A percentile compares a stretch with the other conserved stretches of the same genome.
Evolutionary conservation across 2,888 invertebrate genomes (phyloP).

Genomic region (Apotomis turbidana): DNA sequence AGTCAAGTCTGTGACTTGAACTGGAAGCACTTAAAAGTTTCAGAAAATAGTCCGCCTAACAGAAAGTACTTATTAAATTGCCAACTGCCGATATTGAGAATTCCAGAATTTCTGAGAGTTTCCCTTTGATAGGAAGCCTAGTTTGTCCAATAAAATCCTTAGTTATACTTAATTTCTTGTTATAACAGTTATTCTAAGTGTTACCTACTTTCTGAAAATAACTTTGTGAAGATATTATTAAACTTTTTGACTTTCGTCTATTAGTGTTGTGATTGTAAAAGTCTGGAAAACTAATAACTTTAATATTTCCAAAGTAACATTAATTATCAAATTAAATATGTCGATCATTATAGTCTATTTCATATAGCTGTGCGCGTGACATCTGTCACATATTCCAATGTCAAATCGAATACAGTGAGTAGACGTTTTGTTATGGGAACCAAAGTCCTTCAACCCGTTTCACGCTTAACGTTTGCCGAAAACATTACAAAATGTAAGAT

Average conservation of each 20-base stretch:
- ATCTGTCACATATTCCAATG: too few relatives aligned
- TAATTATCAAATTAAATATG: too few relatives aligned
- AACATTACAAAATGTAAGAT: constrained; percentile 32
- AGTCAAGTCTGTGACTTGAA: neutral
- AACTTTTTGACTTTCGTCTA: too few relatives aligned
- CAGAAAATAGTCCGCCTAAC: neutral
- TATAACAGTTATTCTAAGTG: neutral
- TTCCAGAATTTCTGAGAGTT: neutral
- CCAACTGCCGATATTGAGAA: neutral
- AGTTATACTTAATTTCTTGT: neutral
- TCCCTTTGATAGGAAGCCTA: neutral
- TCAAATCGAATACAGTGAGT: too few relatives aligned
- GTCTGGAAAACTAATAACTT: too few relatives aligned
- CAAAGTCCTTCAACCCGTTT: neutral
- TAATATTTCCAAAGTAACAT: too few relatives aligned
- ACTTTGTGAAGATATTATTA: too few relatives aligned
- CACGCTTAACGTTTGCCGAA: constrained; percentile 22
- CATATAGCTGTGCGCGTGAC: too few relatives aligned
- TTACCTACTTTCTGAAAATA: too few relatives aligned
- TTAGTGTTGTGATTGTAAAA: too few relatives aligned
- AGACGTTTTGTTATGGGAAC: neutral
- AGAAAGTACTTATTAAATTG: neutral
- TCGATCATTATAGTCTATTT: too few relatives aligned
- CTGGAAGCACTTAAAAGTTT: neutral
- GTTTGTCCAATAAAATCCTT: neutral